These are phyloP conservation scores for Apoderus coryli DNA, from an alignment of 2,888 invertebrate genomes.

Conservation along the genomic window DNA sequence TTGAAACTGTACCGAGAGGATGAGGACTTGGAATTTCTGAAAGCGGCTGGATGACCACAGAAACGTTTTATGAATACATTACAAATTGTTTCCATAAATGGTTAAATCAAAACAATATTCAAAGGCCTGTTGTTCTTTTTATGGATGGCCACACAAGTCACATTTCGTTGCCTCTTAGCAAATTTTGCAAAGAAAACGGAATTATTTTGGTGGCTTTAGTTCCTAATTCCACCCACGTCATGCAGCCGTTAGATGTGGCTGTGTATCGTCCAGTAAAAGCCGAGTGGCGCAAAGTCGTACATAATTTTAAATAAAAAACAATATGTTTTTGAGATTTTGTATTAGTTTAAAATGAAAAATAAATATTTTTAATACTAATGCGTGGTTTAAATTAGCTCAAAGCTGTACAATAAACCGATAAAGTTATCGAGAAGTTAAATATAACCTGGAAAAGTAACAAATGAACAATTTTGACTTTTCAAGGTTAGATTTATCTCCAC, in stretches of 20 bases:
- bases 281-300: constrained; percentile 10
- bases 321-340: too few relatives aligned
- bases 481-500: too few relatives aligned
- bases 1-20: constrained; percentile 4
- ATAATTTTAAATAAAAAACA: too few relatives aligned
- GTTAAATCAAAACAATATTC: constrained; percentile 7
- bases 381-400: too few relatives aligned
- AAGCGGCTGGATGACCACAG: constrained; percentile 13
- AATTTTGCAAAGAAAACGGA: constrained; percentile 12
- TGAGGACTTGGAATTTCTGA: constrained; percentile 11
- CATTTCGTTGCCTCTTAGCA: constrained; percentile 12
- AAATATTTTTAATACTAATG: too few relatives aligned
- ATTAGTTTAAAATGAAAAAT: too few relatives aligned
- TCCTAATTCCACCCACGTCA: constrained; percentile 13
- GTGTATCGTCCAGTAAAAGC: constrained; percentile 13
- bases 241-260: constrained; percentile 15
- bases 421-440: too few relatives aligned
- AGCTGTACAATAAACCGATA: too few relatives aligned
- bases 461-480: too few relatives aligned
- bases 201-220: constrained; percentile 15
- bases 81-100: constrained; percentile 13
- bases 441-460: too few relatives aligned
- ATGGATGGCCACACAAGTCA: constrained; percentile 14
- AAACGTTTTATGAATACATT: constrained; percentile 12
- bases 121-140: constrained; percentile 12